These are phyloP conservation scores for Probaryconus sp. DNA, from an alignment of 1,140 invertebrate species.

Conservation along the genomic window DNA sequence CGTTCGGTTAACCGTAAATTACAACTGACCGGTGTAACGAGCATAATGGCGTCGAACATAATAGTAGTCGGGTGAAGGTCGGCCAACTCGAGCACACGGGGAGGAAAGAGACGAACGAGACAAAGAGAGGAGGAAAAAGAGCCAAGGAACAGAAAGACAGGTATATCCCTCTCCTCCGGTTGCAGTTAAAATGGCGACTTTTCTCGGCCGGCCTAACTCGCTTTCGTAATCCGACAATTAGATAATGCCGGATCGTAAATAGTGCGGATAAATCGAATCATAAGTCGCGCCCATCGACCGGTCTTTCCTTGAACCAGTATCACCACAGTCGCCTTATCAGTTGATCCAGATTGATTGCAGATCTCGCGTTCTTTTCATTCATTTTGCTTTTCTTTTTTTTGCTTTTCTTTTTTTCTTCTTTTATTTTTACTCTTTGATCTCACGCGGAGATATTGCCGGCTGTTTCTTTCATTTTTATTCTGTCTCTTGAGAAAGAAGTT, in stretches of 20 bases:
- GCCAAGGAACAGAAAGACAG: constrained; percentile 43
- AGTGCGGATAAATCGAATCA: constrained; percentile 58
- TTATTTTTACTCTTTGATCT: too few species aligned
- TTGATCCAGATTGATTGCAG: constrained; percentile 45
- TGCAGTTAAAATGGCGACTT: constrained; percentile 55
- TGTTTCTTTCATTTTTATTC: too few species aligned
- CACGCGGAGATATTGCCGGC: too few species aligned
- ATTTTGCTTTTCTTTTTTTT: constrained; percentile 3
- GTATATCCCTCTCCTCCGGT: constrained; percentile 24
- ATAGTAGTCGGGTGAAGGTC: constrained; percentile 65
- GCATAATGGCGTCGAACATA: constrained; percentile 64
- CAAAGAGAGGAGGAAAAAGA: constrained; percentile 15
- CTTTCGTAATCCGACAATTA: constrained; percentile 62
- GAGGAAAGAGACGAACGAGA: constrained; percentile 21
- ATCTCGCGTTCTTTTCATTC: constrained; percentile 35
- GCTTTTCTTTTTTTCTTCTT: too few species aligned
- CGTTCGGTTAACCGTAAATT: constrained; percentile 68
- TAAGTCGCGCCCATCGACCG: constrained; percentile 56
- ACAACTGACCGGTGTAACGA: constrained; percentile 61
- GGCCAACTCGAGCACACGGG: constrained; percentile 59
- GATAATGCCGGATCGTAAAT: constrained; percentile 60
- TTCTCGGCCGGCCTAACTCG: constrained; percentile 48
- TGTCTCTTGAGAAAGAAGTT: too few species aligned
- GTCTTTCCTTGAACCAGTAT: constrained; percentile 39
- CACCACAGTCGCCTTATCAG: constrained; percentile 28